Conservation (phyloP, 2,797 vertebrate genomes). For the Arctocebus calabarensis region DNA sequence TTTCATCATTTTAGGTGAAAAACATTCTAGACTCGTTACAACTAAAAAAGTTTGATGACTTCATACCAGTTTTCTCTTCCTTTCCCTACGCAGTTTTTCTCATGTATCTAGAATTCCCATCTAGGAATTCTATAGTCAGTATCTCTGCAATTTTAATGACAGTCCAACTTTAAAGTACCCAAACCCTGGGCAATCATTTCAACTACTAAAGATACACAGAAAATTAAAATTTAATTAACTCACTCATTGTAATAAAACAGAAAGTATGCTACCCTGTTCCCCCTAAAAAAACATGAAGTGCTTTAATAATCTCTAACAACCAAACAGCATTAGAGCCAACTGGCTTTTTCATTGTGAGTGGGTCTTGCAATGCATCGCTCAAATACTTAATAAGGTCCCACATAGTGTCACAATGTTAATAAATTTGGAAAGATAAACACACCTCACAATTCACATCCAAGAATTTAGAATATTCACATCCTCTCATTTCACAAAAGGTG, state of each 20-base stretch:
- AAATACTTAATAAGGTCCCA: neutral
- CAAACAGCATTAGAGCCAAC: neutral
- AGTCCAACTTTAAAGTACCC: neutral
- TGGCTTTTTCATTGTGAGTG: neutral
- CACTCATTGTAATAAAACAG: slow-evolving; percentile 22
- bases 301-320: neutral
- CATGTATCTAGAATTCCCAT: neutral
- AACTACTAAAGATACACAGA: slow-evolving; percentile 7
- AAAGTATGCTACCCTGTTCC: neutral
- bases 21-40: slow-evolving; percentile 10
- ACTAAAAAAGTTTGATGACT: neutral
- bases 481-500: neutral
- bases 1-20: slow-evolving; percentile 15
- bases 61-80: neutral
- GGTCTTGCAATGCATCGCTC: neutral
- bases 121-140: neutral
- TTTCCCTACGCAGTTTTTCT: neutral
- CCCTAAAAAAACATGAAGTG: neutral
- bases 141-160: neutral
- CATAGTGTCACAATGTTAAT: neutral
- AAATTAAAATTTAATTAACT: slow-evolving; percentile 4
- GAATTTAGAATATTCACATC: neutral
- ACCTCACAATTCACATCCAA: slow-evolving; percentile 24
- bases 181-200: neutral
- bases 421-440: neutral